phyloP scores from a whole-genome alignment of 2,888 invertebrate genomes.

The Apotomis capreana region DNA sequence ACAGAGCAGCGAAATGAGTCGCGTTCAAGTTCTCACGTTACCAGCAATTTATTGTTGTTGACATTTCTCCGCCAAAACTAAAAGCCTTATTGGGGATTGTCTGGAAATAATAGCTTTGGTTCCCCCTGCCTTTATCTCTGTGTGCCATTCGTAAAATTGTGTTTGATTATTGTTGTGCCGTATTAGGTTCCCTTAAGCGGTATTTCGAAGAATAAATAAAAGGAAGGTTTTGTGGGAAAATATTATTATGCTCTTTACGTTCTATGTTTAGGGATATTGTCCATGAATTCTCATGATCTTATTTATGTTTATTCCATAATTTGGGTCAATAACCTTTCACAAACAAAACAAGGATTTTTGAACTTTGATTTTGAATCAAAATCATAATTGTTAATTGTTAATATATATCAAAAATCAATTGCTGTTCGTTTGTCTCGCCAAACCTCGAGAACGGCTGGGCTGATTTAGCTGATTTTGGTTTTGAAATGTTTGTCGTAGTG shows the following conservation, averaged over 20 bases:
- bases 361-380: no score
- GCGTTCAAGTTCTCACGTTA: slow-evolving; percentile 54
- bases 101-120: slow-evolving; percentile 49
- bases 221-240: slow-evolving; percentile 21
- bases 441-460: no score
- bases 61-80: slow-evolving; percentile 49
- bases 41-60: slow-evolving; percentile 54
- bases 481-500: no score
- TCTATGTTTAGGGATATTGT: neutral
- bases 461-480: no score
- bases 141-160: slow-evolving; percentile 44
- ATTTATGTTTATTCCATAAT: no score
- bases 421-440: no score
- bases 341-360: no score
- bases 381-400: no score
- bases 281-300: neutral
- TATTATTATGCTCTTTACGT: slow-evolving; percentile 5
- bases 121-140: slow-evolving; percentile 44
- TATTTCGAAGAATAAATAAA: slow-evolving; percentile 36
- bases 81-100: slow-evolving; percentile 50
- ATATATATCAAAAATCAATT: no score
- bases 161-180: slow-evolving; percentile 43
- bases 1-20: slow-evolving; percentile 44
- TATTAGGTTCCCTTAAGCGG: slow-evolving; percentile 40
- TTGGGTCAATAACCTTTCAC: no score